phyloP scores from a whole-genome alignment of 92 coral and sea anemone species.

The Hydrozoanthus gracilis region DNA sequence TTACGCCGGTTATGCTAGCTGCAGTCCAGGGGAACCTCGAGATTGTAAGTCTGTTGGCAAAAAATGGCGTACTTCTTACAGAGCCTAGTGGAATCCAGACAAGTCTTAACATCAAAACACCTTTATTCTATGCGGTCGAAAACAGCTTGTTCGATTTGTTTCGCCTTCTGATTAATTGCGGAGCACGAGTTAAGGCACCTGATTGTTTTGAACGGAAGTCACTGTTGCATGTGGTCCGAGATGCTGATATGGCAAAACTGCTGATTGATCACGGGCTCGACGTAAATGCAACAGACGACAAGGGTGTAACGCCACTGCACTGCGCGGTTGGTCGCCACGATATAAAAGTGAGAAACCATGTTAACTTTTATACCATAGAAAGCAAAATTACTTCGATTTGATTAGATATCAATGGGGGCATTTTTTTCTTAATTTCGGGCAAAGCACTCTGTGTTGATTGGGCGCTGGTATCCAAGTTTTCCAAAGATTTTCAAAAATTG shows the following conservation, averaged over 20 bases:
- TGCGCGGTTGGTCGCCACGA: constrained; percentile 32
- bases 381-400: background rate
- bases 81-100: background rate
- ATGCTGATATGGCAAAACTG: constrained; percentile 28
- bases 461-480: too few species aligned
- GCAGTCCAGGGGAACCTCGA: constrained; percentile 9
- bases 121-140: constrained; percentile 40
- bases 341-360: constrained; percentile 5
- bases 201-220: constrained; percentile 2
- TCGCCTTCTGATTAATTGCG: constrained; percentile 16
- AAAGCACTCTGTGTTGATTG: background rate
- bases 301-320: constrained; percentile 19
- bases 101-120: constrained; percentile 1
- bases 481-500: too few species aligned
- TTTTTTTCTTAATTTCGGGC: background rate
- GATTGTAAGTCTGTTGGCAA: background rate
- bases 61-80: constrained; percentile 12
- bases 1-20: constrained; percentile 35
- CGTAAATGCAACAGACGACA: constrained; percentile 37
- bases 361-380: background rate
- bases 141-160: constrained; percentile 12
- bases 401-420: background rate
- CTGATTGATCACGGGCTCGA: constrained; percentile 34
- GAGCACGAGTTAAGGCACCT: constrained; percentile 25
- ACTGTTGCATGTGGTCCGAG: constrained; percentile 29